Evolutionary conservation across 23 tunicate species (phyloP).

Genomic region (Halocynthia roretzi): DNA sequence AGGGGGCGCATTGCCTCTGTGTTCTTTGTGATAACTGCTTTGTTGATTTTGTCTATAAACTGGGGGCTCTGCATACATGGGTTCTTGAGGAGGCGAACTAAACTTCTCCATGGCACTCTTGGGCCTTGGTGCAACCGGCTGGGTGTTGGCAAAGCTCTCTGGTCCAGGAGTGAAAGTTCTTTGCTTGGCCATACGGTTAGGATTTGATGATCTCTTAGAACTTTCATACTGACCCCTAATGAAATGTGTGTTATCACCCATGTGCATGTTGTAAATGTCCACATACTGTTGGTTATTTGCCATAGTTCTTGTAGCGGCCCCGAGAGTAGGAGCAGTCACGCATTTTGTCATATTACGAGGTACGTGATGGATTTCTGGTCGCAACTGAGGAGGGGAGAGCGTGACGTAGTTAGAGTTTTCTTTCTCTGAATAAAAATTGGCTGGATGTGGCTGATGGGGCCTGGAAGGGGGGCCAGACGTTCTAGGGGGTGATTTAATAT

Average conservation of each 20-base stretch:
- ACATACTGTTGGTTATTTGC: conserved; percentile 10
- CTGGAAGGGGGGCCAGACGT: conserved; percentile 13
- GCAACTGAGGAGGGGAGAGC: neutral
- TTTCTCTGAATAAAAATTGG: too few relatives aligned
- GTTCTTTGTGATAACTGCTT: conserved; percentile 1
- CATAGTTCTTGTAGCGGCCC: conserved; percentile 12
- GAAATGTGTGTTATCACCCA: neutral
- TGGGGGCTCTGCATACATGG: conserved; percentile 18
- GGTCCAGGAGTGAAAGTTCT: conserved; percentile 87
- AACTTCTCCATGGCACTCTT: conserved; percentile 87
- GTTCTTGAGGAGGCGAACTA: conserved; percentile 6
- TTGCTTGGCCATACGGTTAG: conserved; percentile 19
- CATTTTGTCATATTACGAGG: conserved; percentile 21
- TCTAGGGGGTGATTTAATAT: conserved; percentile 23
- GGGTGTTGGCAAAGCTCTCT: conserved; percentile 19
- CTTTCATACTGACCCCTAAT: too few relatives aligned
- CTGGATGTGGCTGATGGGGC: neutral
- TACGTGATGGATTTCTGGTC: neutral
- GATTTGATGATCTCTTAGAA: neutral
- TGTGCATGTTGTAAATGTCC: neutral
- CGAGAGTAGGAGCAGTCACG: conserved; percentile 24
- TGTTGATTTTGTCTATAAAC: conserved; percentile 15
- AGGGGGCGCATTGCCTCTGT: conserved; percentile 13
- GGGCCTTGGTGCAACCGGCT: conserved; percentile 40
- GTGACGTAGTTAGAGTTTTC: neutral